phyloP scores from a whole-genome alignment of 2,113 vertebrate species.

The Anolis carolinensis region DNA sequence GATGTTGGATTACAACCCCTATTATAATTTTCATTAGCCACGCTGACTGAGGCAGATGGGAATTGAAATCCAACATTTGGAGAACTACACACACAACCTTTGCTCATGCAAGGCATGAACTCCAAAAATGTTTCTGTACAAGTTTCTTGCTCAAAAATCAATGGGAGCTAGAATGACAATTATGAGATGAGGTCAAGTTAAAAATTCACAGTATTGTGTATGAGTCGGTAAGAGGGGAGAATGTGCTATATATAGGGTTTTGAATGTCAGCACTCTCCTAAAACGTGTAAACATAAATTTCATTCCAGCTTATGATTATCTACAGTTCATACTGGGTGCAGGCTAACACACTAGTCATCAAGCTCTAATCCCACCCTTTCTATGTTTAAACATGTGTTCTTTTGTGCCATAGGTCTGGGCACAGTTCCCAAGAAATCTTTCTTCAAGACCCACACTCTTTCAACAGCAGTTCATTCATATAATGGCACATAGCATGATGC shows the following conservation, averaged over 20 bases:
- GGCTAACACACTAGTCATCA: slow-evolving; percentile 16
- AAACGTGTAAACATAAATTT: slow-evolving; percentile 27
- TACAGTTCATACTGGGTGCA: slow-evolving; percentile 16
- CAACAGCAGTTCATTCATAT: neutral
- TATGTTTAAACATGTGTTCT: slow-evolving; percentile 26
- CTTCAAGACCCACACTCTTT: slow-evolving; percentile 1
- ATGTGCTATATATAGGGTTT: neutral
- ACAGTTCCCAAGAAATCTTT: slow-evolving; percentile 27
- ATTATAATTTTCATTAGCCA: neutral
- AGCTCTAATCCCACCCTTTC: slow-evolving; percentile 14
- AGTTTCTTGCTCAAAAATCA: neutral
- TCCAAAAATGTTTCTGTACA: neutral
- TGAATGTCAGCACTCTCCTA: neutral
- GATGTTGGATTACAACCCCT: neutral
- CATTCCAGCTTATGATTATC: slow-evolving; percentile 26
- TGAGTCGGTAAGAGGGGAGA: neutral
- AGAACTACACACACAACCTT: neutral
- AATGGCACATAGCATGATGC: neutral
- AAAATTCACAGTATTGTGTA: neutral
- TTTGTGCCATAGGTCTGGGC: slow-evolving; percentile 25
- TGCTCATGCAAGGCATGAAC: neutral
- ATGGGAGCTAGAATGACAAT: neutral
- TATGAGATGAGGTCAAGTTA: neutral
- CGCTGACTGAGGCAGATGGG: neutral
- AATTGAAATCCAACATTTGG: neutral